These are phyloP conservation scores for Drosophila yooni DNA, from an alignment of 2,888 invertebrate genomes.

Conservation along the genomic window DNA sequence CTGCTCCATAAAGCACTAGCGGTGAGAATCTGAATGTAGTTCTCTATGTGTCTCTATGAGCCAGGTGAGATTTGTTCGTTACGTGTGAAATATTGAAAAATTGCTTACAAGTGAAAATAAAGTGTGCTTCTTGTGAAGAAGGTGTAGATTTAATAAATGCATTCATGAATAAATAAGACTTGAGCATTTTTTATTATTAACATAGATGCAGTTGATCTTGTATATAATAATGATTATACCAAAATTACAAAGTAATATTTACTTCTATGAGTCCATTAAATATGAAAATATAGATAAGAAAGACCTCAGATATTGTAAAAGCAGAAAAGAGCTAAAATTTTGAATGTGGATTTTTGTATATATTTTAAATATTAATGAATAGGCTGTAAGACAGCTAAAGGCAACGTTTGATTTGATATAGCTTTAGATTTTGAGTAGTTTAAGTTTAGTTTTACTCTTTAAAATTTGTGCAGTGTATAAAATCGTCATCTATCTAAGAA, in stretches of 20 bases:
- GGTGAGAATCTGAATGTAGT: slow-evolving; percentile 7
- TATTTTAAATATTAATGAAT: not conserved
- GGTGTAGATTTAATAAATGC: slow-evolving; percentile 19
- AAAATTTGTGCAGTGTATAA: not conserved
- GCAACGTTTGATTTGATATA: not conserved
- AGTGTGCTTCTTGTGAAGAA: slow-evolving; percentile 29
- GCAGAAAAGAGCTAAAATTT: not conserved
- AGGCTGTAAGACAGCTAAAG: not conserved
- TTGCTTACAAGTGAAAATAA: slow-evolving; percentile 60
- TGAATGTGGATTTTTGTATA: not conserved
- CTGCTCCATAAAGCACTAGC: not conserved
- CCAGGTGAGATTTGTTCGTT: slow-evolving; percentile 24
- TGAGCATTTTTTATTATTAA: not conserved
- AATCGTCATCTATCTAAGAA: not conserved
- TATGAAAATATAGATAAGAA: not conserved
- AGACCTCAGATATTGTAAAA: not conserved
- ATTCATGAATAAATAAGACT: slow-evolving; percentile 35
- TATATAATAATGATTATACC: not conserved
- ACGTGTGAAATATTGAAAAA: slow-evolving; percentile 48
- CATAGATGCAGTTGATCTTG: not conserved
- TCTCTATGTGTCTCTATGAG: not conserved
- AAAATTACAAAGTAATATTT: not conserved
- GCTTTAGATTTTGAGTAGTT: not conserved
- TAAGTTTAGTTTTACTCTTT: no score
- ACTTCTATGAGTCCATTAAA: not conserved